Base-by-base conservation (phyloP, 2,797 vertebrate genomes). In the Notamacropus eugenii region DNA sequence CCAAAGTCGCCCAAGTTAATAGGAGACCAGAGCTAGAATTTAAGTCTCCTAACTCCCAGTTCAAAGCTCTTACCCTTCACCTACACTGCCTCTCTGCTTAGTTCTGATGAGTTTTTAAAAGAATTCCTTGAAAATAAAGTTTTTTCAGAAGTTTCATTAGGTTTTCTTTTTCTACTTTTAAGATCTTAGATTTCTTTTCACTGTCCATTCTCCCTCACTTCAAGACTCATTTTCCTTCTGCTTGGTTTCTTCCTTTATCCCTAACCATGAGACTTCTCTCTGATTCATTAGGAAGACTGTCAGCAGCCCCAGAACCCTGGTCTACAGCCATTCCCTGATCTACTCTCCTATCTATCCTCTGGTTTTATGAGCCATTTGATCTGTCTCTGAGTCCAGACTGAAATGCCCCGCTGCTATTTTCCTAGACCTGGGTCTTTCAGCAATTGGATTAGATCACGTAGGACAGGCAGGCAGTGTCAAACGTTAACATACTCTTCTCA, bases 171-270 rank as follows among this genome's bases (percentile, higher is more conserved):
- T 50, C 22, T 50, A 0, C 40, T 93, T 95, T 93, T 92, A 28
- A 52, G 1, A 91, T 52, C 92, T 90, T 90, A 87, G 24, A 54
- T n/a, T 94, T 91, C 19, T 95, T 93, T 94, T 96, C 82, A 58
- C 24, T 93, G 0, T 34, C 28, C 52, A 10, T 24, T 52, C 56
- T 91, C 82, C 16, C 55, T 95, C 57, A 9, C 55, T 95, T 94
- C 13, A 96, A 95, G n/a, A 58, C 57, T n/a, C 62, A 94, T 93
- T 52, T 96, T 67, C 67, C 58, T 92, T 96, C 56, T 91, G 5
- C 31, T 16, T 92, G 1, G 0, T 4, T 92, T 92, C 95, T 57
- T 57, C 50, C 93, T 96, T 10, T 31, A 82, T 82, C 22, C 29
- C 22, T 50, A 27, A 1, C 54, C 5, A 54, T 27, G 24, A 34